Evolutionary conservation across 2,888 invertebrate genomes (phyloP), one percentile per base, ranked within the genome.

Genomic region (Lasiommata megera): DNA sequence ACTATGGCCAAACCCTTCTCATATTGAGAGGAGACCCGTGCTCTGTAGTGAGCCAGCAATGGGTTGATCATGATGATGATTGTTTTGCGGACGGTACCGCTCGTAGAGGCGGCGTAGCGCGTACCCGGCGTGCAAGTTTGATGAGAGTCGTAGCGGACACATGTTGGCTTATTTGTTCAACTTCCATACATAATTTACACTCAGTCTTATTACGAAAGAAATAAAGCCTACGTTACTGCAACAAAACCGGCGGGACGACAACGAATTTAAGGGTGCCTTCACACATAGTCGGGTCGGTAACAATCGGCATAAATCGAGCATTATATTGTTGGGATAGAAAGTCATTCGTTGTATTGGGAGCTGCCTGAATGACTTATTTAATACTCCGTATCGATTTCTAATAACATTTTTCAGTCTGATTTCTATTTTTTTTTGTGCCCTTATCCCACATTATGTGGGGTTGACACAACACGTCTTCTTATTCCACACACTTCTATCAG

Each of bases 131-230:
- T 86, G 82, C 83, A 85, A 86, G 71, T 86, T 88, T 87, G 83
- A 88, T 88, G 86, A 82, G 77, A 68, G 74, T 77, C 78, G 79
- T 84, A 79, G 76, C 69, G 66, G 69, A 74, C 84, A 84, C 74
- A 80, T 83, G 84, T 69, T 70, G 70, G 76, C 70, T 77, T 82
- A 81, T 82, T 86, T 82, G 79, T 83, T 84, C 75, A 74, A 74
- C 63, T 56, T 57, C 62, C 59, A 67, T 58, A 48, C 51, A 48
- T 56, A 43, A 48, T 62, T 62, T 36, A 60, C 60, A 54, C 52
- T 56, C 61, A 46, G 31, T 62, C 50, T 51, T 51, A 62, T 55
- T 37, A 40, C 55, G 9, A 36, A 47, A 41, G 17, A 52, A 52
- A 60, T 55, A 60, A 60, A 53, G 43, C 17, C 52, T 52, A 51